Evolutionary conservation across 2,888 invertebrate species (phyloP), one percentile per base, ranked within the genome.

Genomic region (Chouioia cunea): DNA sequence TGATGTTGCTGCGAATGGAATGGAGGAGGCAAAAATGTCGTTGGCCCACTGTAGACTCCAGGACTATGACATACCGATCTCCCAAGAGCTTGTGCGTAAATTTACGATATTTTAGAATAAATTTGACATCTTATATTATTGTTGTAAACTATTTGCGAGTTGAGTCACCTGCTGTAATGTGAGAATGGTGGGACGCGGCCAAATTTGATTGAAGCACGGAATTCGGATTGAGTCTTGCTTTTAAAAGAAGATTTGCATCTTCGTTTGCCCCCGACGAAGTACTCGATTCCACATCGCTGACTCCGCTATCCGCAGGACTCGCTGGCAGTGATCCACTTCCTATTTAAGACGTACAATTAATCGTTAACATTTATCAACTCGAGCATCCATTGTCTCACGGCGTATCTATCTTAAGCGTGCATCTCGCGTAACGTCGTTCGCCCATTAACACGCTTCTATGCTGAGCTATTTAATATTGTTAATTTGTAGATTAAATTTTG

Each of bases 251-350:
- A 82, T 85, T 85, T 77, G 85, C 84, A 75, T 85, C 85, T 77
- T 85, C 85, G 82, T 85, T 85, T 75, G 86, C 87, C 74, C 93
- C 92, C 53, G 92, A 92, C 77, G 88, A 88, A 79, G 95, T 96
- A 76, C 96, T 96, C 79, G 96, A 96, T 88, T 97, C 97, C 81
- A 97, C 96, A 87, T 97, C 97, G 71, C 96, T 97, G 64, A 97
- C 97, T 74, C 97, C 97, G 85, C 96, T 97, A 89, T 98, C 97
- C 65, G 97, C 97, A 75, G 97, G 97, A 86, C 97, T 97, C 65
- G 97, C 97, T 75, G 97, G 97, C 84, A 97, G 91, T 80, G 97
- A 97, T 86, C 97, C 97, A 78, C 85, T 81, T 81, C 85, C 85
- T 85, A 77, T 73, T 76, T 70, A 2, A 71, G 65, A 63, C 59